Conservation (phyloP, 2,888 invertebrate species). For the Idaea aversata region DNA sequence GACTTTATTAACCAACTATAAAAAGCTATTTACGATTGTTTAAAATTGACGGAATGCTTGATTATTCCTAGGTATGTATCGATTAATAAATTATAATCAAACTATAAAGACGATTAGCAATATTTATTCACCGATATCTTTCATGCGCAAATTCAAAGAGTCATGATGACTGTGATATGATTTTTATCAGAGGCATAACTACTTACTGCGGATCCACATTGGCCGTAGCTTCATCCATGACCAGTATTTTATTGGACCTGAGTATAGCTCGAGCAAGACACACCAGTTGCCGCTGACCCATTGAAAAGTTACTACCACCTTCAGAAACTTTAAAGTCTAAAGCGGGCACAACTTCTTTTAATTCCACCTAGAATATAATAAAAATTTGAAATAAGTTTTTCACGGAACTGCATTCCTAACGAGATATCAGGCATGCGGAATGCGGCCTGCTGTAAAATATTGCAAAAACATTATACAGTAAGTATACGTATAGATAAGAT, state of each 20-base stretch:
- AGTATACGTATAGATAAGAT: too few species aligned
- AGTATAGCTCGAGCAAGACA: constrained; percentile 90
- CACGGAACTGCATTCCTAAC: background rate
- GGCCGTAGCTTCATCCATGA: constrained; percentile 82
- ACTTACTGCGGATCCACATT: constrained; percentile 83
- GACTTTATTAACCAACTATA: too few species aligned
- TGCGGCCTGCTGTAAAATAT: too few species aligned
- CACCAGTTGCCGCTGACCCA: constrained; percentile 89
- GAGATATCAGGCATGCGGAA: background rate
- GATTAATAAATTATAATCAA: background rate
- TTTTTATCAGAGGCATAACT: background rate
- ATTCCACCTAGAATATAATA: constrained; percentile 80
- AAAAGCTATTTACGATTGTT: too few species aligned
- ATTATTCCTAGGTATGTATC: background rate
- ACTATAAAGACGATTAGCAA: background rate
- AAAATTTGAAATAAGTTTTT: background rate
- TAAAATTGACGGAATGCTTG: background rate
- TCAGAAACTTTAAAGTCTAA: constrained; percentile 86
- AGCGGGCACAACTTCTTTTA: constrained; percentile 84
- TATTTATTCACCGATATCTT: background rate
- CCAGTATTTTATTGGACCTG: constrained; percentile 85
- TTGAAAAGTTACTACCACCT: constrained; percentile 88
- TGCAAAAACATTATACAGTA: too few species aligned
- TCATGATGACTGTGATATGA: background rate
- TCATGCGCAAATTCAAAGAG: background rate